These are phyloP conservation scores for Cepaea hortensis DNA, from an alignment of 2,888 invertebrate genomes.

Conservation along the genomic window DNA sequence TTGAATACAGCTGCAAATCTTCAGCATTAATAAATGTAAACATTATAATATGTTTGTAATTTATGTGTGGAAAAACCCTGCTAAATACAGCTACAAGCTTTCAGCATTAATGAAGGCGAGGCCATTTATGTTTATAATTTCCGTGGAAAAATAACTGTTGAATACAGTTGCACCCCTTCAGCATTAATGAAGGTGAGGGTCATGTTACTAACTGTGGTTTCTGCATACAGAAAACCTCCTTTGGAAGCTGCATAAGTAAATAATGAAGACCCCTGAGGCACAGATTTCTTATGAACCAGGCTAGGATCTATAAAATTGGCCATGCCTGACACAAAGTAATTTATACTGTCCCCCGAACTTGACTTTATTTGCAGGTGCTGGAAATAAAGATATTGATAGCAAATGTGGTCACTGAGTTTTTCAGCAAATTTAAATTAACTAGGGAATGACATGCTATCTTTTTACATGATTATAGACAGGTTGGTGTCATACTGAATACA, in stretches of 20 bases:
- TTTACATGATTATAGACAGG: too few relatives aligned
- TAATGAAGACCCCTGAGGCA: constrained; percentile 68
- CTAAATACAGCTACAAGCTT: too few relatives aligned
- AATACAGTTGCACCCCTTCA: constrained; percentile 61
- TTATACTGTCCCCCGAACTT: constrained; percentile 61
- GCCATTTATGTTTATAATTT: constrained; percentile 43
- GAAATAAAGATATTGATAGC: constrained; percentile 10
- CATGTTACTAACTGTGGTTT: constrained; percentile 65
- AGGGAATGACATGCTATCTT: too few relatives aligned
- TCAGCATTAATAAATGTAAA: too few relatives aligned
- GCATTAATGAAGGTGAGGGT: constrained; percentile 69
- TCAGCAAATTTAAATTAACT: too few relatives aligned
- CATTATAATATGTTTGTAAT: too few relatives aligned
- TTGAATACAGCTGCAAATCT: too few relatives aligned
- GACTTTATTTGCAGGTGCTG: constrained; percentile 67
- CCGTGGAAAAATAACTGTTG: constrained; percentile 62
- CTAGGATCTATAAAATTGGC: constrained; percentile 75
- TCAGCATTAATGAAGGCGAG: too few relatives aligned
- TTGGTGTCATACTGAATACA: too few relatives aligned
- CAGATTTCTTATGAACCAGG: constrained; percentile 64
- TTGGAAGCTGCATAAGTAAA: constrained; percentile 74
- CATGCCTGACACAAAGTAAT: constrained; percentile 77
- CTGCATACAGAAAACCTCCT: constrained; percentile 74
- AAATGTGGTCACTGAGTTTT: too few relatives aligned
- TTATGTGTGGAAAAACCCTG: too few relatives aligned